Evolutionary conservation across 2,113 vertebrate species (phyloP).

Genomic region (Boleophthalmus pectinirostris): DNA sequence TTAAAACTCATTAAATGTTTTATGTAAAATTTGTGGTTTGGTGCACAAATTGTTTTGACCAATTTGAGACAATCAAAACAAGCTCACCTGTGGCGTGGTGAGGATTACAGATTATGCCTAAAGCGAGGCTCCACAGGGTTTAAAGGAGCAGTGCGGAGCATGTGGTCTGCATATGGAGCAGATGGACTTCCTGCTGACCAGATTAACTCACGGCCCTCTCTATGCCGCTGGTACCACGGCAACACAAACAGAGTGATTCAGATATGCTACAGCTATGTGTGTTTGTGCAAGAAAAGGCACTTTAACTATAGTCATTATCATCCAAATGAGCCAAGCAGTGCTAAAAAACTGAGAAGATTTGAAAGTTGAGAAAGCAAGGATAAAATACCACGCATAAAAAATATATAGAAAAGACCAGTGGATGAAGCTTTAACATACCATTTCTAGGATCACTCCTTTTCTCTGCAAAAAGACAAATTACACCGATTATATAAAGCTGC

Average conservation of each 20-base stretch:
- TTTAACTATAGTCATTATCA: background rate
- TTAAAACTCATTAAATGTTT: too few species aligned
- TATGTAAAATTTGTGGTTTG: background rate
- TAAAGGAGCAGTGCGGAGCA: slow-evolving; percentile 37
- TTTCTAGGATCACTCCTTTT: slow-evolving; percentile 77
- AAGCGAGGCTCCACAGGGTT: slow-evolving; percentile 33
- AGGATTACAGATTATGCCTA: slow-evolving; percentile 44
- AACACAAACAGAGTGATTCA: background rate
- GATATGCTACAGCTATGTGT: background rate
- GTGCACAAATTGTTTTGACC: background rate
- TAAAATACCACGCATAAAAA: background rate
- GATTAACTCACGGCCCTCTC: slow-evolving; percentile 41
- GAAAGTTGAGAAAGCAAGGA: background rate
- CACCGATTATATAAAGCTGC: slow-evolving; percentile 46
- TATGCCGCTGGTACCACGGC: slow-evolving; percentile 9
- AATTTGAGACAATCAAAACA: background rate
- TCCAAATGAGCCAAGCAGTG: background rate
- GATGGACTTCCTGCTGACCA: slow-evolving; percentile 47
- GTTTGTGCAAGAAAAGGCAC: background rate
- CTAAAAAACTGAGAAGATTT: background rate
- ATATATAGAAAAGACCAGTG: background rate
- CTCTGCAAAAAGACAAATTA: slow-evolving; percentile 75
- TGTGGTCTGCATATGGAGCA: slow-evolving; percentile 55
- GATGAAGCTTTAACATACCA: slow-evolving; percentile 72
- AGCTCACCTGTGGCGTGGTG: slow-evolving; percentile 8